These are phyloP conservation scores for Onychostoma macrolepis DNA, from an alignment of 2,113 vertebrate species.

Conservation along the genomic window DNA sequence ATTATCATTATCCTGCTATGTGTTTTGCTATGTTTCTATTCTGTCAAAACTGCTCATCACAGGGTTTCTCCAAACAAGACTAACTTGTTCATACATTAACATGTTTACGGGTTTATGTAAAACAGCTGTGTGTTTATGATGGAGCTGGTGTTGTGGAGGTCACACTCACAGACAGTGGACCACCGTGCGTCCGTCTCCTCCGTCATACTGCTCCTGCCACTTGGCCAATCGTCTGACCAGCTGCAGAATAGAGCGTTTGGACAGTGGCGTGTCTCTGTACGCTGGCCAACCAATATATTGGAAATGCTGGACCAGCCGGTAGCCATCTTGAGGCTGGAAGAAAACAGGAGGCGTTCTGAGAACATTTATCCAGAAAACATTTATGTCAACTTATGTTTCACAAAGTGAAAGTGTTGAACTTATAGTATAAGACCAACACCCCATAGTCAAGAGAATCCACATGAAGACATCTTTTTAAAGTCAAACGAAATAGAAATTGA, in stretches of 20 bases:
- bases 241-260: slow-evolving; percentile 94
- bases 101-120: not conserved
- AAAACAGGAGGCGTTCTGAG: not conserved
- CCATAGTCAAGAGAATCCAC: not conserved
- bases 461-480: not conserved
- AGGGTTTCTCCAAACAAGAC: not conserved
- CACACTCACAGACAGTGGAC: slow-evolving; percentile 96
- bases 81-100: not conserved
- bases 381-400: not conserved
- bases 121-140: not conserved
- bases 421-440: not conserved
- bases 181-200: slow-evolving; percentile 91
- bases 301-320: slow-evolving; percentile 95
- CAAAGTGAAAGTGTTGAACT: not conserved
- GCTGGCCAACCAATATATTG: slow-evolving; percentile 99
- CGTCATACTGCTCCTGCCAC: slow-evolving; percentile 97
- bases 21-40: not conserved
- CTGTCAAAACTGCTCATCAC: not conserved
- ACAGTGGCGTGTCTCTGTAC: slow-evolving; percentile 93
- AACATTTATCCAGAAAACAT: not conserved
- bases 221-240: slow-evolving; percentile 90
- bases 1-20: not conserved
- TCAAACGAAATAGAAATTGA: not conserved
- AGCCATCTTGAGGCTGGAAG: slow-evolving; percentile 92
- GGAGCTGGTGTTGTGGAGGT: not conserved